phyloP scores from a whole-genome alignment of 2,888 invertebrate genomes.

The Synanthedon formicaeformis region DNA sequence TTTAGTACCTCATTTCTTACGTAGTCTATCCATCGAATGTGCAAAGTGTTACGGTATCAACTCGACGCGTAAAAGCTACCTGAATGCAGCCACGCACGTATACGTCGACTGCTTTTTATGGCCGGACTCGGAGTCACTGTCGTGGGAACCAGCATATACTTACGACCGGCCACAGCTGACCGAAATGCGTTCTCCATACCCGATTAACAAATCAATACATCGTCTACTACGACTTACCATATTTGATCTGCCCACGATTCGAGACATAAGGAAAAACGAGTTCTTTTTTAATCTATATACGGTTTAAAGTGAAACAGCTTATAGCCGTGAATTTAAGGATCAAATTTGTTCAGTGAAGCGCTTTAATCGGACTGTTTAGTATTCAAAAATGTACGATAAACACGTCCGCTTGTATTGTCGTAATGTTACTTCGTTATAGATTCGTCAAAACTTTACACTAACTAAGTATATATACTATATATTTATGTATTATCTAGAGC shows the following conservation, averaged over 20 bases:
- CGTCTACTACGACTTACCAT: conserved; percentile 44
- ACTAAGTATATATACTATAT: not conserved
- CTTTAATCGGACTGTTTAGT: conserved; percentile 28
- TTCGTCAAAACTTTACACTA: conserved; percentile 44
- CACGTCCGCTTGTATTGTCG: conserved; percentile 46
- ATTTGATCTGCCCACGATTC: conserved; percentile 46
- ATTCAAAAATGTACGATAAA: conserved; percentile 37
- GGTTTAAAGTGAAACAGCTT: conserved; percentile 19
- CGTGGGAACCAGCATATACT: conserved; percentile 69
- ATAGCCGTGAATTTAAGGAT: conserved; percentile 20
- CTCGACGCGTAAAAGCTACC: conserved; percentile 55
- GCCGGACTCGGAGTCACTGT: conserved; percentile 57
- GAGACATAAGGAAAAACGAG: conserved; percentile 28
- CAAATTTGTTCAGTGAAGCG: conserved; percentile 25
- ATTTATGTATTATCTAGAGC: not conserved
- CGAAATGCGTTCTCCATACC: conserved; percentile 68
- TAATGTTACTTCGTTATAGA: conserved; percentile 39
- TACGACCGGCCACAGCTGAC: conserved; percentile 63
- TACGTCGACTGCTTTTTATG: conserved; percentile 65
- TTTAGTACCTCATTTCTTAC: conserved; percentile 17
- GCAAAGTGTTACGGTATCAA: conserved; percentile 34
- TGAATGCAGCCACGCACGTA: conserved; percentile 49
- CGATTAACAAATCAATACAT: conserved; percentile 67
- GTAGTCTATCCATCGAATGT: conserved; percentile 9
- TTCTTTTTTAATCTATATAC: conserved; percentile 29